Percentiles rank a stretch among this genome's conserved stretches.
phyloP scores from a whole-genome alignment of 2,797 vertebrate species.

The Podarcis siculus region DNA sequence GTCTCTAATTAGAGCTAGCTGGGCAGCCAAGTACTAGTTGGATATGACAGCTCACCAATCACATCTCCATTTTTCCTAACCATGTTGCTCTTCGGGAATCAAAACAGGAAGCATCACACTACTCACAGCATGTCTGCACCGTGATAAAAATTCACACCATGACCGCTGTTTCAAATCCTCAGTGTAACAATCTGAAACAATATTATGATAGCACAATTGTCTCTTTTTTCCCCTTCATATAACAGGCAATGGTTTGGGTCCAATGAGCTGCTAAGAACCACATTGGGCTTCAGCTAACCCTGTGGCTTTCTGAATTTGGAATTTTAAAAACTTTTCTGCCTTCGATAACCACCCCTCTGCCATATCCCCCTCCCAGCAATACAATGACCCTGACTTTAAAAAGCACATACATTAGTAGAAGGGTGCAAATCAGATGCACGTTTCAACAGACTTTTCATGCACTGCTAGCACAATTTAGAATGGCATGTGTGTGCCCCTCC shows the following conservation, averaged over 20 bases:
- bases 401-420: not conserved
- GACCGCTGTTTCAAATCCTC: slow-evolving; percentile 3
- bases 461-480: not conserved
- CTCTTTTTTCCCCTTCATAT: not conserved
- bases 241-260: not conserved
- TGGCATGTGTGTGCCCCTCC: too few relatives aligned
- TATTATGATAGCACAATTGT: not conserved
- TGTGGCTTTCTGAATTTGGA: not conserved
- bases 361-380: too few relatives aligned
- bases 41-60: slow-evolving; percentile 22
- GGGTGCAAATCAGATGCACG: not conserved
- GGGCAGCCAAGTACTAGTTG: slow-evolving; percentile 28
- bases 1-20: slow-evolving; percentile 27
- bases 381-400: not conserved
- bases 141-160: not conserved
- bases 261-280: not conserved
- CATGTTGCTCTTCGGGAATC: slow-evolving; percentile 19
- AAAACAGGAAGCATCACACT: slow-evolving; percentile 4
- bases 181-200: not conserved
- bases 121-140: not conserved
- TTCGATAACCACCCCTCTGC: not conserved
- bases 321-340: not conserved
- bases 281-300: not conserved
- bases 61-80: not conserved
- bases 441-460: not conserved